Evolutionary conservation across 2,888 invertebrate species (phyloP).

Genomic region (Drosophila nr. fundita): DNA sequence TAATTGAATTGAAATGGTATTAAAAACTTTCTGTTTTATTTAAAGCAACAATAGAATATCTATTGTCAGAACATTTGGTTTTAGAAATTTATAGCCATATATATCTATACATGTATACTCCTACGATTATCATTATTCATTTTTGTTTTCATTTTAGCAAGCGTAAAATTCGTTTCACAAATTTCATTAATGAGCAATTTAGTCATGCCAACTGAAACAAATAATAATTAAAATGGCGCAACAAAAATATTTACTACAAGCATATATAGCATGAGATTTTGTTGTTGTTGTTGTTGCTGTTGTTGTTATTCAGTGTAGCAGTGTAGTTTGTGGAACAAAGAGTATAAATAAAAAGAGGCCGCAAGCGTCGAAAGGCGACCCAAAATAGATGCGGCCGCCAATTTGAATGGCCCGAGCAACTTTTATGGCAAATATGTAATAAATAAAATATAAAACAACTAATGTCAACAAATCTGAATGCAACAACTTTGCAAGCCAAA

Average conservation of each 20-base stretch:
- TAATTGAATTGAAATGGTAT: too few species aligned
- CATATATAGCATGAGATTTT: conserved; percentile 17
- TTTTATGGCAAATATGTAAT: conserved; percentile 60
- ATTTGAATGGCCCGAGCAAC: conserved; percentile 73
- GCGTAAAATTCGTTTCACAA: background rate
- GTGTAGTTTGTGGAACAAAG: conserved; percentile 1
- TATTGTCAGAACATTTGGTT: background rate
- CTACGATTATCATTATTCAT: background rate
- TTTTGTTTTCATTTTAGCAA: conserved; percentile 8
- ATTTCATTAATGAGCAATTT: conserved; percentile 61
- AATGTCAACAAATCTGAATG: conserved; percentile 39
- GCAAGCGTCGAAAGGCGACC: conserved; percentile 36
- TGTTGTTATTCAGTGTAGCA: conserved; percentile 3
- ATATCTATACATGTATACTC: background rate
- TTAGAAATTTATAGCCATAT: background rate
- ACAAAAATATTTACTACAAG: conserved; percentile 43
- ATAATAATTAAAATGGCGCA: conserved; percentile 44
- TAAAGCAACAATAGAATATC: background rate
- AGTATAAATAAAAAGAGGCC: conserved; percentile 42
- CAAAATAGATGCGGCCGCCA: conserved; percentile 73
- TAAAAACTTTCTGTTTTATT: too few species aligned
- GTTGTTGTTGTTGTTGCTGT: conserved; percentile 3
- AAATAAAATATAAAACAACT: conserved; percentile 44
- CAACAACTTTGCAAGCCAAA: background rate
- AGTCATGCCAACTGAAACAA: conserved; percentile 29